Evolutionary conservation across 2,888 invertebrate genomes (phyloP).

Genomic region (Entomobrya multifasciata): DNA sequence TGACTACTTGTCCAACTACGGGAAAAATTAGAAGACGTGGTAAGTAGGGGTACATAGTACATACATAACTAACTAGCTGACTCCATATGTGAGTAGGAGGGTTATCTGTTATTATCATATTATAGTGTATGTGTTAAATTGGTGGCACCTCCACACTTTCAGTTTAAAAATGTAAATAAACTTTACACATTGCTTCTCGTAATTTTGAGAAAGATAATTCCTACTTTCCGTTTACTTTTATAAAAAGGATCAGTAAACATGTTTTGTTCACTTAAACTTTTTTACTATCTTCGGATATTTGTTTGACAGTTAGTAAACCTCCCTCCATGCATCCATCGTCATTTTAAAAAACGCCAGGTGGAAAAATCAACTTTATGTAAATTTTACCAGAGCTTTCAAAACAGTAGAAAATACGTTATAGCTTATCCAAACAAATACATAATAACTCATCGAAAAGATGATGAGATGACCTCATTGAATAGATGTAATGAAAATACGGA

Average conservation of each 20-base stretch:
- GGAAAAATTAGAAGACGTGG: background rate
- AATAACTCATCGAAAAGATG: too few relatives aligned
- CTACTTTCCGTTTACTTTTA: too few relatives aligned
- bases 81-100: background rate
- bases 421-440: background rate
- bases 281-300: too few relatives aligned
- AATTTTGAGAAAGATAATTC: conserved; percentile 30
- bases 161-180: conserved; percentile 13
- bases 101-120: conserved; percentile 29
- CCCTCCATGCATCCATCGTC: background rate
- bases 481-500: background rate
- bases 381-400: conserved; percentile 41
- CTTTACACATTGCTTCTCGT: background rate
- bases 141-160: conserved; percentile 60
- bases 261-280: too few relatives aligned
- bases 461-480: background rate
- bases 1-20: conserved; percentile 58
- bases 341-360: conserved; percentile 33
- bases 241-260: too few relatives aligned
- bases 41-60: too few relatives aligned
- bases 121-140: conserved; percentile 63
- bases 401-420: background rate
- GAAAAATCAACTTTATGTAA: conserved; percentile 16
- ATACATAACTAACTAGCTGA: background rate
- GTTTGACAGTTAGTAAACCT: too few relatives aligned